Percentiles rank a stretch among this genome's conserved stretches.
These are phyloP conservation scores for Eristalinus sepulchralis DNA, from an alignment of 2,888 invertebrate species.

Conservation along the genomic window DNA sequence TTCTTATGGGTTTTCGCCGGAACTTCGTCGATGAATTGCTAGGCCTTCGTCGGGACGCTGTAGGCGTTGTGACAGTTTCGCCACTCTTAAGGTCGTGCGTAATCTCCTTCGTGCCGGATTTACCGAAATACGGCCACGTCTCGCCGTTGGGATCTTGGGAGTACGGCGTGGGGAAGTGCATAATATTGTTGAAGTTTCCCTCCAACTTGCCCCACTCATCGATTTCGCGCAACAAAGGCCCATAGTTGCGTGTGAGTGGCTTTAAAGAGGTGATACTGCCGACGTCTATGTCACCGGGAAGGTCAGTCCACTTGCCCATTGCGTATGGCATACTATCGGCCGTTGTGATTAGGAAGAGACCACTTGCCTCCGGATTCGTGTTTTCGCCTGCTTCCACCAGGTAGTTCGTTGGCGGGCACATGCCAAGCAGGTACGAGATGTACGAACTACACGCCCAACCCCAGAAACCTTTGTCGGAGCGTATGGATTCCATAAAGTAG, in stretches of 20 bases:
- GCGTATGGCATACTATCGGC: constrained; percentile 83
- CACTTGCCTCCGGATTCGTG: constrained; percentile 78
- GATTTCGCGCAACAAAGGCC: constrained; percentile 76
- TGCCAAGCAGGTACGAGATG: constrained; percentile 83
- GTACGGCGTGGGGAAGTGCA: constrained; percentile 72
- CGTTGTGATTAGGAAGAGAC: constrained; percentile 83
- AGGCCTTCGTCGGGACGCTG: not conserved
- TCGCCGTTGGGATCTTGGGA: constrained; percentile 75
- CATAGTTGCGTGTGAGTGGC: constrained; percentile 55
- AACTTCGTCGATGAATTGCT: not conserved
- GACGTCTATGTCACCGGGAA: constrained; percentile 68
- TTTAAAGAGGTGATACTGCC: not conserved
- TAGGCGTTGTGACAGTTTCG: constrained; percentile 69
- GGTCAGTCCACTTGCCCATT: constrained; percentile 83
- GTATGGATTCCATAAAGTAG: constrained; percentile 86
- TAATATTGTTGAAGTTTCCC: constrained; percentile 77
- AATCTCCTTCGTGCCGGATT: constrained; percentile 52
- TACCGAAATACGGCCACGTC: constrained; percentile 78
- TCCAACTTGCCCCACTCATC: constrained; percentile 80
- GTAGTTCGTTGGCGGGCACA: constrained; percentile 83
- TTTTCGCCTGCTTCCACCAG: constrained; percentile 82
- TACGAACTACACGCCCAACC: constrained; percentile 85
- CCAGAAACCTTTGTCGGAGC: constrained; percentile 84
- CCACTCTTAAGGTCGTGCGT: constrained; percentile 6
- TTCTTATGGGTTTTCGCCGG: not conserved